Conservation (phyloP, 2,888 invertebrate species). For the Sicus ferrugineus region DNA sequence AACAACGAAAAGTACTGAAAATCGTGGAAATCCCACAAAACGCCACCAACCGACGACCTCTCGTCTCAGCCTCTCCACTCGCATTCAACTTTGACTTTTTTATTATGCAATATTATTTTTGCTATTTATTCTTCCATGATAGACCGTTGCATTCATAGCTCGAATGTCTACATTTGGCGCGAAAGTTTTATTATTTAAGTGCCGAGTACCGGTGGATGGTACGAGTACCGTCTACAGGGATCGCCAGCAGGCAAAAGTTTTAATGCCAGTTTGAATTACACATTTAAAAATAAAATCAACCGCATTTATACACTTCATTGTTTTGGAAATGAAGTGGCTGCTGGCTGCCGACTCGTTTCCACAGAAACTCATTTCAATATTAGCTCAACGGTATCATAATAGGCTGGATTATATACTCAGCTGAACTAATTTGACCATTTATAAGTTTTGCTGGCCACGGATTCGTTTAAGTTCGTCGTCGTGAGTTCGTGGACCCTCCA, state of each 20-base stretch:
- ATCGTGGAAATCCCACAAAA: conserved; percentile 21
- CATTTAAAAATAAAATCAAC: background rate
- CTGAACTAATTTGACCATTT: background rate
- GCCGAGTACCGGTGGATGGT: background rate
- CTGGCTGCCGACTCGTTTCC: conserved; percentile 4
- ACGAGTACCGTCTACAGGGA: background rate
- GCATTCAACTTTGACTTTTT: conserved; percentile 12
- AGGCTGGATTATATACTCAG: background rate
- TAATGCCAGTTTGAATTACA: conserved; percentile 9
- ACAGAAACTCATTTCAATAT: conserved; percentile 6
- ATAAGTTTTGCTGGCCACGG: background rate
- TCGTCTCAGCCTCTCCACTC: conserved; percentile 15
- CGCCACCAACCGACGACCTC: conserved; percentile 25
- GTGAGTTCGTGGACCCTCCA: too few relatives aligned
- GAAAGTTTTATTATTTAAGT: conserved; percentile 24
- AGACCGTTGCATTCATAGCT: background rate
- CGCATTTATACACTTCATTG: background rate
- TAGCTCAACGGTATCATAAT: background rate
- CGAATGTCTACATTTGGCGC: conserved; percentile 29
- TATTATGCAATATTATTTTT: background rate
- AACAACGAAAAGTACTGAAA: background rate
- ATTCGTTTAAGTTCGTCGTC: too few relatives aligned
- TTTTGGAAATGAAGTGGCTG: background rate
- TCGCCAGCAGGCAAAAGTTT: conserved; percentile 15
- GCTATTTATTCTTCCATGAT: conserved; percentile 13